Evolutionary conservation across 2,113 vertebrate genomes (phyloP).

Genomic region (Cyanoliseus patagonus): DNA sequence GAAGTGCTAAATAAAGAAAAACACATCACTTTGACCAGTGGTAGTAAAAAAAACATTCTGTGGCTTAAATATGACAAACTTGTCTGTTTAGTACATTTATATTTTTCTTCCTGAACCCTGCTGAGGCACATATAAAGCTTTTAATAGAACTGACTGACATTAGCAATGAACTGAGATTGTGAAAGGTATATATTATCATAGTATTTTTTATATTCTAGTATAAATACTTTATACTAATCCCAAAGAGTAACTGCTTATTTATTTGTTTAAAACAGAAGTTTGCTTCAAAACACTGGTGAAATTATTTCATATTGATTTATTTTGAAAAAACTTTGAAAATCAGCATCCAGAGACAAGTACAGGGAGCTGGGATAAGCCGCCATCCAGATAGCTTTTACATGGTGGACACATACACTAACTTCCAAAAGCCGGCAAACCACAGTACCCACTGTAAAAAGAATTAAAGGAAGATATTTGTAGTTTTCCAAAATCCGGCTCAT

Average conservation of each 20-base stretch:
- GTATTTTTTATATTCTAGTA: neutral
- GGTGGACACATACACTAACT: neutral
- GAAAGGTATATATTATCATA: neutral
- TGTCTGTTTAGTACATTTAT: neutral
- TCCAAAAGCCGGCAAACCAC: neutral
- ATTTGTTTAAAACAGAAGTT: neutral
- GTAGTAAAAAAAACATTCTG: neutral
- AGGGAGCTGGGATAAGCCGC: neutral
- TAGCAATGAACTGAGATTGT: neutral
- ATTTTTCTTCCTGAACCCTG: neutral
- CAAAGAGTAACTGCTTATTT: neutral
- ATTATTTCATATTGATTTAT: neutral
- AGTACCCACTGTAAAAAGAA: fast-evolving
- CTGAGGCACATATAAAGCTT: neutral
- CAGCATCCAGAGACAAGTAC: neutral
- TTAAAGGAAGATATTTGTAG: neutral
- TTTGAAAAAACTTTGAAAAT: neutral
- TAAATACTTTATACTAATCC: neutral
- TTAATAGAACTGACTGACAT: neutral
- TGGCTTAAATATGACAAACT: neutral
- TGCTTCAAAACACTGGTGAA: neutral
- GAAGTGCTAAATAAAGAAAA: slow-evolving; percentile 83
- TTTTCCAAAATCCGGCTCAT: neutral
- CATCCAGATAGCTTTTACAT: neutral
- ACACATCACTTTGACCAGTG: neutral